Evolutionary conservation across 2,797 vertebrate species (phyloP).

Genomic region (Meda fulgida): DNA sequence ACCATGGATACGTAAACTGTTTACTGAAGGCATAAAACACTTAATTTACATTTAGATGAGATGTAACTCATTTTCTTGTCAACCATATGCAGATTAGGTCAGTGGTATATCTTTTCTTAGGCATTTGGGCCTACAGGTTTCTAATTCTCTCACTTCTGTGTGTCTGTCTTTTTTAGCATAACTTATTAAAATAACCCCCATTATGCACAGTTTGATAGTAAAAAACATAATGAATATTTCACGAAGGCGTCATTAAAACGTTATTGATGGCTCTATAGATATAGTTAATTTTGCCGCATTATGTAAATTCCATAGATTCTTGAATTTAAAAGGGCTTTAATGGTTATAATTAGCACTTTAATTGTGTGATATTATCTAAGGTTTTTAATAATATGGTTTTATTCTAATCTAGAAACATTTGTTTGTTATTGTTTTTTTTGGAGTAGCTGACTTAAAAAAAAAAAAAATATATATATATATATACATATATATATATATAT

Average conservation of each 20-base stretch:
- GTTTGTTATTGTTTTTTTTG: slow-evolving; percentile 56
- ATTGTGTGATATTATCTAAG: slow-evolving; percentile 58
- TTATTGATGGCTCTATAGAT: slow-evolving; percentile 59
- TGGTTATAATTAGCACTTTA: slow-evolving; percentile 68
- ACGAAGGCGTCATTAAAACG: slow-evolving; percentile 64
- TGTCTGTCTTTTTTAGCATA: slow-evolving; percentile 46
- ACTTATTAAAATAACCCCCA: slow-evolving; percentile 62
- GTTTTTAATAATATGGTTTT: slow-evolving; percentile 56
- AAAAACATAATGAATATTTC: slow-evolving; percentile 67
- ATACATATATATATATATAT: too few species aligned
- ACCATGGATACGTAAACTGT: slow-evolving; percentile 76
- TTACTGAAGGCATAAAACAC: slow-evolving; percentile 78
- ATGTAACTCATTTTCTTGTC: slow-evolving; percentile 78
- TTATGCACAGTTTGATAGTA: slow-evolving; percentile 62
- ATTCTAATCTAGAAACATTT: slow-evolving; percentile 54
- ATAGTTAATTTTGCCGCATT: slow-evolving; percentile 57
- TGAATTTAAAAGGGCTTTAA: slow-evolving; percentile 67
- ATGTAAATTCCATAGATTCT: slow-evolving; percentile 61
- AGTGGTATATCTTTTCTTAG: slow-evolving; percentile 72
- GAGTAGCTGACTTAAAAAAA: not conserved
- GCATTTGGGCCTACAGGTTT: slow-evolving; percentile 70
- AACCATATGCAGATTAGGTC: slow-evolving; percentile 74
- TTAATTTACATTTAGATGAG: slow-evolving; percentile 84
- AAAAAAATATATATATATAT: too few species aligned
- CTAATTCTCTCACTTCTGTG: slow-evolving; percentile 34